Evolutionary conservation across 1,140 invertebrate species (phyloP), one percentile per base, ranked within the genome.

Genomic region (Atta texana): DNA sequence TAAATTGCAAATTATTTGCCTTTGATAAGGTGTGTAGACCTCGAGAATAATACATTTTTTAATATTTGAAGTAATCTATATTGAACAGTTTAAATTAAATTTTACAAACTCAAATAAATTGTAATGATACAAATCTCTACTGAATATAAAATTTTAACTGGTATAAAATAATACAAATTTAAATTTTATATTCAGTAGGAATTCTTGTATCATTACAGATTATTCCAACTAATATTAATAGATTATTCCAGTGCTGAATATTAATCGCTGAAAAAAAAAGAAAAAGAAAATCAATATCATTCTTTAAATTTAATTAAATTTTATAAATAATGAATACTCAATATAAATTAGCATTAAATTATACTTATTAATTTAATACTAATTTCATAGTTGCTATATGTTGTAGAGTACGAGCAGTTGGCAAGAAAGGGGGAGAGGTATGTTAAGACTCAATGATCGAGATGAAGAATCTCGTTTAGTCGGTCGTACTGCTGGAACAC

Each of bases 381-480:
- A 4, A 24, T 24, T 61, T 61, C 2, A 51, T 51, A 51, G 6
- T 72, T 55, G 2, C 18, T 80, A 2, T 59, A 18, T 69, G 61
- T 91, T 89, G 0, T 94, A 97, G 93, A 93, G 89, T 21, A 94
- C 94, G 51, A 96, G 97, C 86, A 96, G 96, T 77, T 99, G 98
- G 98, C 97, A 98, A 86, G 98, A 99, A 94, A 96, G 98, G 92
- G 98, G 98, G 0, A 96, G 98, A 92, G 98, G 98, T 49, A 97
- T 97, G 69, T 94, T 99, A 68, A 96, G 98, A 80, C 95, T 99
- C 3, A 99, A 99, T 95, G 98, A 99, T 93, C 96, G 96, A 85
- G 96, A 97, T 88, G 95, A 96, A 10, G 96, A 96, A 76, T 98
- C 97, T 31, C 95, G 98, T 66, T 95, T 99, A 5, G 98, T 99